Evolutionary conservation across 1,140 invertebrate species (phyloP), one percentile per base, ranked within the genome.

Genomic region (Platyura marginata): DNA sequence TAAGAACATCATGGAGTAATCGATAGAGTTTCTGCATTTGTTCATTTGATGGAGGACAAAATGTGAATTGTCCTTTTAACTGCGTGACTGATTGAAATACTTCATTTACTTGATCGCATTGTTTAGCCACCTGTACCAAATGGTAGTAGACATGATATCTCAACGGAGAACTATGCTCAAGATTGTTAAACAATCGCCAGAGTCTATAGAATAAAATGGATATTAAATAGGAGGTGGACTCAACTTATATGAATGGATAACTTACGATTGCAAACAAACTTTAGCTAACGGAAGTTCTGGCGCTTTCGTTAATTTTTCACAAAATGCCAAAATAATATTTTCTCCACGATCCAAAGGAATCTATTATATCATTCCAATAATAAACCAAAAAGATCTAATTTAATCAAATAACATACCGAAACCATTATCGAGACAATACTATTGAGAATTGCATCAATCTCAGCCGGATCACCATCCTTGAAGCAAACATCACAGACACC

Each of bases 401-500:
- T n/a, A n/a, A n/a, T n/a, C n/a, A 29, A 6, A 42, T 23, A 45
- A 74, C 72, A 71, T 66, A 84, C 81, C 48, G 87, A 72, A 46
- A 94, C 81, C 68, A 94, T 79, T 43, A 94, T 84, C 4, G 90
- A 93, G 3, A 95, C 89, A 64, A 96, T 91, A 65, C 79, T 80
- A 71, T 88, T 87, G 0, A 87, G 65, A 40, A 88, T 80, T 47
- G 75, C 76, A 67, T 87, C 83, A 52, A 88, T 79, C 56, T 87
- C 82, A 23, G 58, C 55, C 63, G 87, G 82, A 56, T 77, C 79
- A 2, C 75, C 75, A 55, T 85, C 85, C 53, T 86, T 84, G 61
- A 93, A 93, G 61, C 85, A 90, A 36, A 83, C 73, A 61, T 93
- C 87, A 59, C 87, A 93, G 6, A 90, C 89, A 41, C 84, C 83